Base-by-base conservation (phyloP, 2,888 invertebrate species). In the Actias luna region DNA sequence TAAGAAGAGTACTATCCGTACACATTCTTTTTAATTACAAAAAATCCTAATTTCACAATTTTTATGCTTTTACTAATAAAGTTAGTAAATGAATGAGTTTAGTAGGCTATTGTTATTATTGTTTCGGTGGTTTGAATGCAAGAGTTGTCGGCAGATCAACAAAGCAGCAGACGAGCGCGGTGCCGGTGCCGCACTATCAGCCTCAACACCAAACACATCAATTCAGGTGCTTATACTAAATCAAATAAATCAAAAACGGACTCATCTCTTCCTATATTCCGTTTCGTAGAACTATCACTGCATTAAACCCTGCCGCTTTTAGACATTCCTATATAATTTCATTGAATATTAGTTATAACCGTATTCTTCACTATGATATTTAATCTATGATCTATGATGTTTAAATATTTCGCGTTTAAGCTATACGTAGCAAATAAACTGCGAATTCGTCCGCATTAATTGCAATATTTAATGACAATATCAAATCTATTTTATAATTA, bases 121-220 rank as follows among this genome's bases (percentile, higher is more conserved):
- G 12, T 22, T 18, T 46, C 16, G 29, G 60, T 33, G 57, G 63
- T 67, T 67, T 67, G 55, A 65, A 62, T 62, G 36, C 12, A 61
- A 39, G 68, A 61, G 63, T 82, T 83, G 71, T 80, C 75, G 62
- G 83, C 87, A 92, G 92, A 87, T 89, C 92, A 52, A 91, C 92
- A 62, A 92, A 92, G 82, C 92, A 90, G 80, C 92, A 88, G 82
- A 77, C 88, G 80, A 83, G 82, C 69, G 82, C 84, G 65, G 87
- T 87, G 80, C 85, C 90, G 71, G 87, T 87, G 80, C 85, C 90
- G 72, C 91, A 89, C 77, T 91, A 91, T 77, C 89, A 85, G 74
- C 87, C 88, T 79, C 91, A 88, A 65, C 91, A 89, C 80, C 90
- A 89, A 81, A 83, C 88, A 74, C 92, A 92, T 78, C 92, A 93